These are phyloP conservation scores for Semnornis frantzii DNA, from an alignment of 2,113 vertebrate genomes.

Conservation along the genomic window DNA sequence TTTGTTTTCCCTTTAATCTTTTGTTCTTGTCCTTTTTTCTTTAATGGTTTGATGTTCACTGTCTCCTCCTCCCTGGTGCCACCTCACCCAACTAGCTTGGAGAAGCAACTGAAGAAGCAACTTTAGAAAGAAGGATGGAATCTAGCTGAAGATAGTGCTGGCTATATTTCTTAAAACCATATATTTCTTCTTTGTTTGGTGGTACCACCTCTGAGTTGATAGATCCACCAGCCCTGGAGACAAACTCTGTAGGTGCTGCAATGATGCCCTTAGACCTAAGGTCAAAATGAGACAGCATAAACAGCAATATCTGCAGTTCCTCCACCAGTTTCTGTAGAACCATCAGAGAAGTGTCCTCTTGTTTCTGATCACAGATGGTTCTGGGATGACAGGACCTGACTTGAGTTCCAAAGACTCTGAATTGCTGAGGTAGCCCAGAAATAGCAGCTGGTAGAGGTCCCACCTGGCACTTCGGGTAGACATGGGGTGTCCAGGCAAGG, in stretches of 20 bases:
- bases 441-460: neutral
- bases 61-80: neutral
- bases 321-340: neutral
- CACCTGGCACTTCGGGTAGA: no score
- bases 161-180: no score
- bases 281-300: neutral
- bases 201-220: fast-evolving
- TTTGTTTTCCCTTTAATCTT: neutral
- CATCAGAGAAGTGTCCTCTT: neutral
- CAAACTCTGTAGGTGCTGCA: neutral
- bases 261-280: neutral
- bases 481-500: no score
- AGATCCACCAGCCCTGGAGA: fast-evolving
- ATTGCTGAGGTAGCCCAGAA: neutral
- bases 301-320: neutral
- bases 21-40: no score
- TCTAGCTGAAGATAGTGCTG: neutral
- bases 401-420: no score
- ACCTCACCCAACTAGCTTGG: neutral
- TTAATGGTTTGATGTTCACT: neutral
- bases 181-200: fast-evolving
- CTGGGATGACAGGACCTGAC: neutral
- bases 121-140: neutral
- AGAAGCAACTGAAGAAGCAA: neutral
- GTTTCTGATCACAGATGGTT: neutral